Percentiles rank a stretch among this genome's conserved stretches.
Conservation (phyloP, 2,888 invertebrate genomes). For the Crossocerus cetratus region DNA sequence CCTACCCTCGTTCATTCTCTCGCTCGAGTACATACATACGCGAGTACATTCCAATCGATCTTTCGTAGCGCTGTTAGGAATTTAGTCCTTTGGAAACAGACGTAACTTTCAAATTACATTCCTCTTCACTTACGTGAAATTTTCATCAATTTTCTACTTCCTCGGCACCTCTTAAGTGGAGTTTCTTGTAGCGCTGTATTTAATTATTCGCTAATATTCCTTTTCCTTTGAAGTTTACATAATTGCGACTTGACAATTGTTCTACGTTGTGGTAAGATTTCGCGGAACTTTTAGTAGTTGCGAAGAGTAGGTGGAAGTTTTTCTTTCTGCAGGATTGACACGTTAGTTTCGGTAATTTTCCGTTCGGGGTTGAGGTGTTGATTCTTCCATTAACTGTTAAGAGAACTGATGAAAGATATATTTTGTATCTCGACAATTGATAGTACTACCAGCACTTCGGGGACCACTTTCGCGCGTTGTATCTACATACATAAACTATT, state of each 20-base stretch:
- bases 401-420: conserved; percentile 2
- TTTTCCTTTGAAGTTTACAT: too few species aligned
- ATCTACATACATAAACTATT: too few species aligned
- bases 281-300: too few species aligned
- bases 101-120: too few species aligned
- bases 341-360: background rate
- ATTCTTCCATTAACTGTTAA: conserved; percentile 4
- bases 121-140: background rate
- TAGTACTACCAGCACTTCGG: background rate
- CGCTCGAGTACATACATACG: background rate
- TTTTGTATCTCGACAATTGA: background rate
- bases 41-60: background rate
- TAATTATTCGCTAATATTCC: too few species aligned
- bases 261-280: too few species aligned
- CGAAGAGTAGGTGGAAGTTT: too few species aligned
- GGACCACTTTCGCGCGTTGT: conserved; percentile 1
- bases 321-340: too few species aligned
- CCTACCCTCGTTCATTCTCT: background rate
- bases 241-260: too few species aligned
- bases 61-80: background rate
- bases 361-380: background rate
- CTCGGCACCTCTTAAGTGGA: background rate
- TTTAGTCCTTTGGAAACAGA: background rate
- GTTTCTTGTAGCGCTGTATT: too few species aligned
- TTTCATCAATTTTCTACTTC: background rate